phyloP scores from a whole-genome alignment of 2,888 invertebrate genomes.

The Leptopilina myrica region DNA sequence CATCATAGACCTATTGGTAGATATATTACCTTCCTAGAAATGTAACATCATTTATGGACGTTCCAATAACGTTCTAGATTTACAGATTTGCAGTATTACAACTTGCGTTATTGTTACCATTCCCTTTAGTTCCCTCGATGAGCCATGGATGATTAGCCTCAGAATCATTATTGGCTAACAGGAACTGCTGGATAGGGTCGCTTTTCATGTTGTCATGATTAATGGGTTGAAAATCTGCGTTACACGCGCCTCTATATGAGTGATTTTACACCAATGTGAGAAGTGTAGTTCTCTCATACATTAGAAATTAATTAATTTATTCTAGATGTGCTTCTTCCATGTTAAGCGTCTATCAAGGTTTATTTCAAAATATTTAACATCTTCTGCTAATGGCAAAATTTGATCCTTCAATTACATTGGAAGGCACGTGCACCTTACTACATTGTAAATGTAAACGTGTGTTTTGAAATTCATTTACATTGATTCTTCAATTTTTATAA shows the following conservation, averaged over 20 bases:
- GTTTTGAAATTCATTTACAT: too few species aligned
- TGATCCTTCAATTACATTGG: too few species aligned
- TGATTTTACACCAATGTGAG: too few species aligned
- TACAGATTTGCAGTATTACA: constrained; percentile 31
- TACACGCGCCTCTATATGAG: constrained; percentile 22
- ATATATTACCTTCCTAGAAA: background rate
- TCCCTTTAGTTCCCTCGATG: constrained; percentile 41
- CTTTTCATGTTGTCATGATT: constrained; percentile 47
- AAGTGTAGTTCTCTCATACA: too few species aligned
- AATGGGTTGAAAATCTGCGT: constrained; percentile 48
- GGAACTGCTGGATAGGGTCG: constrained; percentile 23
- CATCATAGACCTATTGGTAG: background rate
- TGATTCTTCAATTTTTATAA: too few species aligned
- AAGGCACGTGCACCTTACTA: too few species aligned
- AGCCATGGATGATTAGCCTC: constrained; percentile 53
- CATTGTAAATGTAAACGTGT: too few species aligned
- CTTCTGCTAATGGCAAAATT: too few species aligned
- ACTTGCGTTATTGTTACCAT: constrained; percentile 40
- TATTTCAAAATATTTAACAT: too few species aligned
- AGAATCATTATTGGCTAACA: constrained; percentile 53
- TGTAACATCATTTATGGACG: constrained; percentile 16
- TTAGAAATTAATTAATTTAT: too few species aligned
- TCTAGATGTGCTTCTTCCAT: too few species aligned
- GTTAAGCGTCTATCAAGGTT: too few species aligned
- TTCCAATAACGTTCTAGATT: constrained; percentile 31